phyloP scores from a whole-genome alignment of 1,140 invertebrate species.

The Calliphora vicina region DNA sequence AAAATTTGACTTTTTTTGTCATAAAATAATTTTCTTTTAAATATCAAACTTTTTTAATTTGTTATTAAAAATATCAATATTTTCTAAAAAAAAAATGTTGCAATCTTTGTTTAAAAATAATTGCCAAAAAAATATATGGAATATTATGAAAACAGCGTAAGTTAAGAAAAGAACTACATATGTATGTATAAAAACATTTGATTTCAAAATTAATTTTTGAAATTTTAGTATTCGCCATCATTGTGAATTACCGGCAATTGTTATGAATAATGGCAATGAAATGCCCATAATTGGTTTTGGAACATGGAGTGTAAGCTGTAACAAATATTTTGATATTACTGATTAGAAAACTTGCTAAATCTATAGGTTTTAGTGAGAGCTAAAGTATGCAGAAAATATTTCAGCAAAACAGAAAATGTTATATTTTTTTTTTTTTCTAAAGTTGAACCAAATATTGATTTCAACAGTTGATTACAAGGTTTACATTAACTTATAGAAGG shows the following conservation, averaged over 20 bases:
- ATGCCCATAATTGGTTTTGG: constrained; percentile 79
- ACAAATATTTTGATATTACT: too few relatives aligned
- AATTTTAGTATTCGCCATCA: not conserved
- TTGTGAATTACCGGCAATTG: not conserved
- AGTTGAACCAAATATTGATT: too few relatives aligned
- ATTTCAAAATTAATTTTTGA: too few relatives aligned
- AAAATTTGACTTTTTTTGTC: not conserved
- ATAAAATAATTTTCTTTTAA: not conserved
- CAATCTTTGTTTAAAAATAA: not conserved
- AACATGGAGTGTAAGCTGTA: constrained; percentile 78
- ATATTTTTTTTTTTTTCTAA: too few relatives aligned
- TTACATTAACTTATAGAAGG: too few relatives aligned
- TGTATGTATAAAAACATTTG: too few relatives aligned
- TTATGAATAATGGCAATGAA: constrained; percentile 71
- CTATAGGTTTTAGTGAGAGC: too few relatives aligned
- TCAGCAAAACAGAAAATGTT: too few relatives aligned
- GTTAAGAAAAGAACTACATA: not conserved
- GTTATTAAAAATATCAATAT: too few relatives aligned
- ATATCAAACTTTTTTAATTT: not conserved
- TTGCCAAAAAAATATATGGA: not conserved
- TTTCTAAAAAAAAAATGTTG: not conserved
- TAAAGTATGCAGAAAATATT: too few relatives aligned
- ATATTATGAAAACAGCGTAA: not conserved
- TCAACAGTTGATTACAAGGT: too few relatives aligned
- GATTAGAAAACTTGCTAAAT: too few relatives aligned